Conservation (phyloP, 2,888 invertebrate genomes). For the Chalcosyrphus nemorum region DNA sequence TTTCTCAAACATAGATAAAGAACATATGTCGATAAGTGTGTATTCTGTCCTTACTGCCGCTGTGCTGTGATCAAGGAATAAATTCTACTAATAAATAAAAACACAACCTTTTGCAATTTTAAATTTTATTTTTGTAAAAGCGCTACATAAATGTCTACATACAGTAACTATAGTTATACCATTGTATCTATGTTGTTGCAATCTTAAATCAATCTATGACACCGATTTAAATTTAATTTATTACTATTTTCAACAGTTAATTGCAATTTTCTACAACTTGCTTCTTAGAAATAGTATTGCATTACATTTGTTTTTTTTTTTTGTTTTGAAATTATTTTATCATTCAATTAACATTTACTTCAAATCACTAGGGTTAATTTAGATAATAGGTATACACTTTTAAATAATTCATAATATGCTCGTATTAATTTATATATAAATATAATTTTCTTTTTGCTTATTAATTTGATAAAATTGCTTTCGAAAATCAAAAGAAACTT, state of each 20-base stretch:
- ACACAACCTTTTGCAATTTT: constrained; percentile 21
- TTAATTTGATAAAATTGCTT: constrained; percentile 49
- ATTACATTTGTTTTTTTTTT: constrained; percentile 29
- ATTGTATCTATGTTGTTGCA: constrained; percentile 40
- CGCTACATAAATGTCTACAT: constrained; percentile 71
- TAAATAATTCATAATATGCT: constrained; percentile 22
- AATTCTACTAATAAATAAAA: not conserved
- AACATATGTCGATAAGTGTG: too few species aligned
- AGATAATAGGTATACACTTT: constrained; percentile 41
- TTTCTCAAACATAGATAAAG: too few species aligned
- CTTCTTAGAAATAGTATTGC: constrained; percentile 66
- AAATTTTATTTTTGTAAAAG: constrained; percentile 70
- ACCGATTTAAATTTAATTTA: constrained; percentile 42
- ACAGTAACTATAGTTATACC: constrained; percentile 60
- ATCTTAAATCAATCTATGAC: constrained; percentile 54
- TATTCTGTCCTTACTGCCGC: too few species aligned
- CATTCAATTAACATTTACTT: constrained; percentile 41
- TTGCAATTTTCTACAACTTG: constrained; percentile 33
- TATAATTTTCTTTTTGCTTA: constrained; percentile 15
- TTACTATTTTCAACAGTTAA: constrained; percentile 47
- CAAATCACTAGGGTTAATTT: constrained; percentile 55
- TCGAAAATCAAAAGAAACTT: constrained; percentile 45
- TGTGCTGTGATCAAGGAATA: too few species aligned
- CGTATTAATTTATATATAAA: constrained; percentile 28
- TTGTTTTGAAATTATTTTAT: constrained; percentile 5